Evolutionary conservation across 2,888 invertebrate species (phyloP).

Genomic region (Ophion ellenae): DNA sequence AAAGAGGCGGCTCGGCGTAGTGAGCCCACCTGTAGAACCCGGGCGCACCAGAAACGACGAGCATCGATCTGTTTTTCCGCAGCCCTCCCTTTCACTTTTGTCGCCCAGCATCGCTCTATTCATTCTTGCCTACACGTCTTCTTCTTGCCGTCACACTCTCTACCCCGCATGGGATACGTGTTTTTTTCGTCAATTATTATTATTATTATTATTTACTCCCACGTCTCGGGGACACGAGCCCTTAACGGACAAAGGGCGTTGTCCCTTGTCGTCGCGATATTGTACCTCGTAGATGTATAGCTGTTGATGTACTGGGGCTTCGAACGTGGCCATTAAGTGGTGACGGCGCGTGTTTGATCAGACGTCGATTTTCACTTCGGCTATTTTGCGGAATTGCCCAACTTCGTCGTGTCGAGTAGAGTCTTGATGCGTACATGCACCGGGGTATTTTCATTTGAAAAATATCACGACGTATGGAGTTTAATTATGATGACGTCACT

Average conservation of each 20-base stretch:
- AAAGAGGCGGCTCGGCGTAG: not conserved
- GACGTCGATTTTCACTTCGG: not conserved
- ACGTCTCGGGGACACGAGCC: slow-evolving; percentile 2
- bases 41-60: slow-evolving; percentile 51
- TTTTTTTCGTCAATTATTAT: slow-evolving; percentile 20
- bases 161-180: not conserved
- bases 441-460: no score
- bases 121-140: not conserved
- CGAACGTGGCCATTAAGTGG: not conserved
- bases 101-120: slow-evolving; percentile 25
- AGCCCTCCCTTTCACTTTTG: slow-evolving; percentile 60
- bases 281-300: not conserved
- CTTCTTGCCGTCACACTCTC: not conserved
- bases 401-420: no score
- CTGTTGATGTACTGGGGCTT: not conserved
- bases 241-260: slow-evolving; percentile 56
- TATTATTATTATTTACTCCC: not conserved
- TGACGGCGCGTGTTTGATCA: not conserved
- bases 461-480: no score
- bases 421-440: no score
- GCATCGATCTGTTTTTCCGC: slow-evolving; percentile 67
- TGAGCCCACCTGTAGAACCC: slow-evolving; percentile 68
- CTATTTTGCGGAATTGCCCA: not conserved
- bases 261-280: slow-evolving; percentile 50
- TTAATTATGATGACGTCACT: no score